Percentiles rank a stretch among this genome's conserved stretches.
These are phyloP conservation scores for Synchiropus splendidus DNA, from an alignment of 2,113 vertebrate species.

Conservation along the genomic window DNA sequence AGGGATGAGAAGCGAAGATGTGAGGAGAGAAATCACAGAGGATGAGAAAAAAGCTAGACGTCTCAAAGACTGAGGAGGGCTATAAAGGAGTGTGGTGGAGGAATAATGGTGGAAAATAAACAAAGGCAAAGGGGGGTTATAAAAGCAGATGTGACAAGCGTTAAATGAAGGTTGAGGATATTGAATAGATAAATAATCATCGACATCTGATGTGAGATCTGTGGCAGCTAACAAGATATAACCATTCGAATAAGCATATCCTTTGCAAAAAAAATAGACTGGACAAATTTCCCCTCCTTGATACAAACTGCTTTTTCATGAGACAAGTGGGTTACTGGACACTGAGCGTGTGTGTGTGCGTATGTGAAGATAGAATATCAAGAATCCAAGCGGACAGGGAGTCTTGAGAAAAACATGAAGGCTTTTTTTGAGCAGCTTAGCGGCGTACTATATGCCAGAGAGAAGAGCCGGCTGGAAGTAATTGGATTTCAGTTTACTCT, in stretches of 20 bases:
- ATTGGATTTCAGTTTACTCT: slow-evolving; percentile 49
- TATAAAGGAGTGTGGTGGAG: not conserved
- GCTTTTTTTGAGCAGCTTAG: slow-evolving; percentile 35
- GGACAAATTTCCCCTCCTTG: too few species aligned
- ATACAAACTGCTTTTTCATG: too few species aligned
- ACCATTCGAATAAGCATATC: too few species aligned
- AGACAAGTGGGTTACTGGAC: too few species aligned
- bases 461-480: slow-evolving; percentile 36
- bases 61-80: slow-evolving; percentile 1
- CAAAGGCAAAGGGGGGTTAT: not conserved
- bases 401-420: slow-evolving; percentile 33
- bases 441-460: slow-evolving; percentile 22
- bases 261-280: too few species aligned
- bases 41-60: not conserved
- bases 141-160: not conserved
- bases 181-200: not conserved
- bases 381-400: slow-evolving; percentile 11
- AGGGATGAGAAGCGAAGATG: not conserved
- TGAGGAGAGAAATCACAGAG: slow-evolving; percentile 6
- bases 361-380: slow-evolving; percentile 19
- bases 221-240: too few species aligned
- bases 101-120: not conserved
- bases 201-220: not conserved
- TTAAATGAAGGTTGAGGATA: not conserved
- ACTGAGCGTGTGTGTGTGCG: too few species aligned